Evolutionary conservation across 2,888 invertebrate genomes (phyloP).

Genomic region (Gasteruption jaculator): DNA sequence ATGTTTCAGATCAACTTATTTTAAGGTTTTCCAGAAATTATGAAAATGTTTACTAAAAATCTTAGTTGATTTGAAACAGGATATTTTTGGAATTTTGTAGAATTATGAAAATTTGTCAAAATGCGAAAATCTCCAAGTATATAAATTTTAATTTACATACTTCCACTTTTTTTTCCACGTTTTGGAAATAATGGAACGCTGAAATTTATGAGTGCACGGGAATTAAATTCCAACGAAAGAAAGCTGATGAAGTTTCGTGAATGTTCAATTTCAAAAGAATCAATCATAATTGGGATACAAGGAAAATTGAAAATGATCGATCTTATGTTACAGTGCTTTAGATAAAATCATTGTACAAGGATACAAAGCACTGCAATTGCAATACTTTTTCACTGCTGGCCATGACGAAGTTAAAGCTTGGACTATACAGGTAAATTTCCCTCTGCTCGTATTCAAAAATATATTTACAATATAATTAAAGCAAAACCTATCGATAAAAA

Average conservation of each 20-base stretch:
- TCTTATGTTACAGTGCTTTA: constrained; percentile 65
- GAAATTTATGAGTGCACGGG: background rate
- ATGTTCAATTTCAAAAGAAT: too few species aligned
- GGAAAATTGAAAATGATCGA: too few species aligned
- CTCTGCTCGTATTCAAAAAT: background rate
- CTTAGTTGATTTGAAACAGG: too few species aligned
- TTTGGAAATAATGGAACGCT: background rate
- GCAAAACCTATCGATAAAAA: background rate
- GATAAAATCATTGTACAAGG: constrained; percentile 97
- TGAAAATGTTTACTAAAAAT: too few species aligned
- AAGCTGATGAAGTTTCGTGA: background rate
- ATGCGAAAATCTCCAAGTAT: background rate
- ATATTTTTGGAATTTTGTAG: too few species aligned
- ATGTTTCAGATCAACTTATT: too few species aligned
- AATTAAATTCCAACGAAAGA: background rate
- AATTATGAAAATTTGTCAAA: background rate
- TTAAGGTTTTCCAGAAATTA: too few species aligned
- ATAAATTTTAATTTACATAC: constrained; percentile 1
- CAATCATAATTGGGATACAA: too few species aligned
- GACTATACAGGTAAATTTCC: constrained; percentile 83
- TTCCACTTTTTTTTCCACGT: too few species aligned
- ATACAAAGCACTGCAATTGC: constrained; percentile 91
- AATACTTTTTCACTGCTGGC: constrained; percentile 98
- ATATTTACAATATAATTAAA: background rate
- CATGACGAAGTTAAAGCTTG: constrained; percentile 99